Evolutionary conservation across 2,113 vertebrate species (phyloP), one percentile per base, ranked within the genome.

Genomic region (Sciurus niger): DNA sequence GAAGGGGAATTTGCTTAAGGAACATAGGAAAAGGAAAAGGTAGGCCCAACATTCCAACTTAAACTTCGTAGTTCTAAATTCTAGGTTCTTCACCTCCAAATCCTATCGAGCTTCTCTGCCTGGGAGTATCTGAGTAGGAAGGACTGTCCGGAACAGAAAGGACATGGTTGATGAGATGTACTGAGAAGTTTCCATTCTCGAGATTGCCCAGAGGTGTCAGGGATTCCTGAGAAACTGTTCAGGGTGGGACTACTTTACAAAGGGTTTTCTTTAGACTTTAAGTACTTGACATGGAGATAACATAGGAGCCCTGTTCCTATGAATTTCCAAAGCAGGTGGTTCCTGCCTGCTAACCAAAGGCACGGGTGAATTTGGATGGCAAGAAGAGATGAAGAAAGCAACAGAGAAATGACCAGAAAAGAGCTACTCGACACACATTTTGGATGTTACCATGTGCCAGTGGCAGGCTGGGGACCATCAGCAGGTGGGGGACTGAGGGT

Each of bases 301-400:
- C 34, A 2, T 24, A 3, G 7, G 28, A 51, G 9, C 18, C 3
- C 53, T 4, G 9, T 12, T 34, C 43, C 18, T 0, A 1, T 4
- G 70, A 4, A 8, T 83, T 13, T 28, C 48, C 32, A 34, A 2
- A 43, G 70, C 58, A 24, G 34, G 30, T 30, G 65, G 43, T 34
- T 60, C 8, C 32, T 53, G 46, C 34, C 22, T 25, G 60, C 73
- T 37, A 17, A 7, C 18, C 0, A 1, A 37, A 43, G 40, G 37
- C 18, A 34, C 25, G n/a, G 94, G 34, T 68, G 85, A 63, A 34
- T 13, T 8, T 0, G 5, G 46, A 25, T 13, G 7, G 14, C 0
- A 40, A 32, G n/a, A 16, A 14, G 32, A 65, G 40, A 30, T 34
- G 25, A 55, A 63, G 18, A 46, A 55, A 67, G 2, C 25, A 28